These are phyloP conservation scores for Tridacna gigas DNA, from an alignment of 2,888 invertebrate genomes.

Conservation along the genomic window DNA sequence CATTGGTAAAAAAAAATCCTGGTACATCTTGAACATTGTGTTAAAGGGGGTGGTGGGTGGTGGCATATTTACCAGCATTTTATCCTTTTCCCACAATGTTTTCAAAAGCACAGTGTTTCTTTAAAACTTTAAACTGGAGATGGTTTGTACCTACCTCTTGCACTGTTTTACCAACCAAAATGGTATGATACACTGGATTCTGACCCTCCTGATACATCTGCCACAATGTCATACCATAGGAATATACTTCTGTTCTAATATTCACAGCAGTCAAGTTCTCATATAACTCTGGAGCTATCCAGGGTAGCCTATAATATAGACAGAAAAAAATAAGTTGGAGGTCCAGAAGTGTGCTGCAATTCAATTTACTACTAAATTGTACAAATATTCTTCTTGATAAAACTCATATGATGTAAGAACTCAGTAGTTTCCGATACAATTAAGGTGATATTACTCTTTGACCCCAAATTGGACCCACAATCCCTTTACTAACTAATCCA, in stretches of 20 bases:
- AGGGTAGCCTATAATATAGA: conserved; percentile 89
- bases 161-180: conserved; percentile 10
- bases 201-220: conserved; percentile 94
- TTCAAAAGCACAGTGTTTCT: no score
- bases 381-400: no score
- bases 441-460: no score
- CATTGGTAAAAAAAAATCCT: no score
- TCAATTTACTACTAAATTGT: no score
- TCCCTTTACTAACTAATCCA: no score
- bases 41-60: no score
- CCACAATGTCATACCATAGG: conserved; percentile 96
- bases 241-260: conserved; percentile 93
- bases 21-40: neutral
- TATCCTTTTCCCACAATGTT: neutral
- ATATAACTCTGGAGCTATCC: conserved; percentile 95
- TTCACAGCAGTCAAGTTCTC: conserved; percentile 66
- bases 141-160: conserved; percentile 20
- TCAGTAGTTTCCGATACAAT: no score
- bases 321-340: no score
- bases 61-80: neutral
- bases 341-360: no score
- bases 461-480: no score
- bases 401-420: no score
- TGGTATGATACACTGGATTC: conserved; percentile 68
- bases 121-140: neutral